Base-by-base conservation (phyloP, 2,888 invertebrate genomes). In the Drosophila antonietae region DNA sequence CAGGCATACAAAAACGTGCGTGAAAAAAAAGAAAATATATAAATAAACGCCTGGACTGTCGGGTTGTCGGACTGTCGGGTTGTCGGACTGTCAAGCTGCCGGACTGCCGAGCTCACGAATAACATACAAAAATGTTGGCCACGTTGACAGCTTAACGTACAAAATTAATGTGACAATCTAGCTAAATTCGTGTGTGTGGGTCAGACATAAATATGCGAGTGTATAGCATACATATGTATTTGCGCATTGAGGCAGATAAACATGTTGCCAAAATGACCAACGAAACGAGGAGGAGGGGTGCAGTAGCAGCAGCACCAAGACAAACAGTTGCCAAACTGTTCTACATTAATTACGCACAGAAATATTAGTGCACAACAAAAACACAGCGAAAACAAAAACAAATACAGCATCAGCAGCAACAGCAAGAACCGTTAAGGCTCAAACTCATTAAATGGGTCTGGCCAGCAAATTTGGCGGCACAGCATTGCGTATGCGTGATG, bases 151-250 rank as follows among this genome's bases (percentile, higher is more conserved):
- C 84, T 84, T 88, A 84, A 84, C 84, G 88, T 86, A 79, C 79
- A 79, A 86, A 88, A 84, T 88, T 86, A 84, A 84, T 84, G 89
- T 88, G 84, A 84, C 84, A 84, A 88, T 88, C 84, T 83, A 86
- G 64, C 65, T 55, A 70, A 68, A 80, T 78, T 71, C 58, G 60
- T 68, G 71, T 47, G 67, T 72, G 60, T 43, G 55, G 37, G 65
- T 49, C 57, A 37, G 35, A 60, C 65, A 71, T 68, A 79, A 77
- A 82, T 77, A 67, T 59, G 59, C 61, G 44, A 63, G 41, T 46
- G 44, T 57, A 67, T 67, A 41, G 47, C 68, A 68, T 39, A 60
- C 60, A 64, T 71, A 73, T 61, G 60, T 61, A 59, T 75, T 68
- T 78, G 68, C 63, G 83, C 75, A 83, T 71, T 80, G 63, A 69